Evolutionary conservation across 2,888 invertebrate species (phyloP), one percentile per base, ranked within the genome.

Genomic region (Standfussiana lucernea): DNA sequence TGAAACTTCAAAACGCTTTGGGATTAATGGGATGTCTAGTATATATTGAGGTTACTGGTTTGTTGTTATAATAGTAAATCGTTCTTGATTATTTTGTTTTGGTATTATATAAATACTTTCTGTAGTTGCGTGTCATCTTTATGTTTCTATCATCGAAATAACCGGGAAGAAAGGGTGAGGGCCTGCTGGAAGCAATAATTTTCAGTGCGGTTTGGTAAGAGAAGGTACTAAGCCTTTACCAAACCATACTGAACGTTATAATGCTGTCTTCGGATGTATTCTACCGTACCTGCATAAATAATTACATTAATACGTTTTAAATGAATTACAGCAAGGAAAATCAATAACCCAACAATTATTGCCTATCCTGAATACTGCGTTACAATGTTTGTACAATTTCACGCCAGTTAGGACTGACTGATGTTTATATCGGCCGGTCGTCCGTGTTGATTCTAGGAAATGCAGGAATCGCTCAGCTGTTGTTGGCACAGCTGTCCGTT

Each of bases 1-100:
- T 83, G 78, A 79, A 83, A 79, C 53, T 79, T 83, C 67, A 72
- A 50, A 81, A 75, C 37, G 42, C 28, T 82, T 62, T 59, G 59
- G 64, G 5, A 72, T 64, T 40, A 69, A 50, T 61, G 50, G 61
- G 21, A 40, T 68, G 18, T 64, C 61, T 59, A 35, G 71, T 68
- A 47, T 24, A 75, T 66, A 42, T 66, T 35, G 37, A 13, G 37
- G 32, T 24, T 50, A n/a, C 0, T 0, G 28, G 35, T 61, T 42
- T 66, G 15, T 66, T 82, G 28, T 65, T 64, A 0, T 53, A 40
- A 18, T 40, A n/a, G n/a, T 15, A 35, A 3, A 61, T 61, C 7
- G 59, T 18, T 40, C 40, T 61, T 28, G 35, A 40, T 56, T 40
- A 35, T 42, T 18, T 47, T 32, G 24, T 47, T 47, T 59, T 79